These are phyloP conservation scores for Omphaloscelis lunosa DNA, from an alignment of 2,888 invertebrate species.

Conservation along the genomic window DNA sequence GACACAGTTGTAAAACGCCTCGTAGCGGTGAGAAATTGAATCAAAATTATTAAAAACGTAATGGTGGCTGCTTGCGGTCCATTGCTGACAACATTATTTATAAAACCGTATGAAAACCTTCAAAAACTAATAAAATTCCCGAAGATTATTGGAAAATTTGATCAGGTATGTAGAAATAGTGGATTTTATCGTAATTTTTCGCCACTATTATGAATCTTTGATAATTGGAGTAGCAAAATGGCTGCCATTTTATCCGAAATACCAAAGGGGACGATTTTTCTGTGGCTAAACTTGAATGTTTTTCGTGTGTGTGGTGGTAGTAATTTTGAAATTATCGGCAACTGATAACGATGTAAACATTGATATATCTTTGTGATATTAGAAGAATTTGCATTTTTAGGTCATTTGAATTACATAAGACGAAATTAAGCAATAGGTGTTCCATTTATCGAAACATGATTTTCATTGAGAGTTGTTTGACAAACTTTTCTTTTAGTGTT, in stretches of 20 bases:
- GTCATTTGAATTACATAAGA: slow-evolving; percentile 57
- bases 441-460: not conserved
- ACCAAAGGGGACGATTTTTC: slow-evolving; percentile 46
- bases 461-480: not conserved
- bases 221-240: slow-evolving; percentile 64
- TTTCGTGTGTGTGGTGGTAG: slow-evolving; percentile 64
- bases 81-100: slow-evolving; percentile 89
- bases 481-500: not conserved
- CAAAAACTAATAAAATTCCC: slow-evolving; percentile 76
- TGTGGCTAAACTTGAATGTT: slow-evolving; percentile 41
- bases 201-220: slow-evolving; percentile 12
- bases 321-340: slow-evolving; percentile 64
- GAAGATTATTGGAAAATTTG: slow-evolving; percentile 63
- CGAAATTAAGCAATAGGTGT: not conserved
- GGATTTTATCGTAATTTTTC: slow-evolving; percentile 47
- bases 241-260: slow-evolving; percentile 62
- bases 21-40: slow-evolving; percentile 52
- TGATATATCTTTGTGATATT: slow-evolving; percentile 47
- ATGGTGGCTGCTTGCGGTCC: slow-evolving; percentile 88
- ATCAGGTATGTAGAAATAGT: slow-evolving; percentile 72
- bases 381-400: slow-evolving; percentile 19
- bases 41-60: slow-evolving; percentile 74
- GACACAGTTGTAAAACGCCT: slow-evolving; percentile 57
- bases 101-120: slow-evolving; percentile 82
- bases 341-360: slow-evolving; percentile 76